phyloP scores from a whole-genome alignment of 1,140 invertebrate genomes.

The Hycleus cichorii region DNA sequence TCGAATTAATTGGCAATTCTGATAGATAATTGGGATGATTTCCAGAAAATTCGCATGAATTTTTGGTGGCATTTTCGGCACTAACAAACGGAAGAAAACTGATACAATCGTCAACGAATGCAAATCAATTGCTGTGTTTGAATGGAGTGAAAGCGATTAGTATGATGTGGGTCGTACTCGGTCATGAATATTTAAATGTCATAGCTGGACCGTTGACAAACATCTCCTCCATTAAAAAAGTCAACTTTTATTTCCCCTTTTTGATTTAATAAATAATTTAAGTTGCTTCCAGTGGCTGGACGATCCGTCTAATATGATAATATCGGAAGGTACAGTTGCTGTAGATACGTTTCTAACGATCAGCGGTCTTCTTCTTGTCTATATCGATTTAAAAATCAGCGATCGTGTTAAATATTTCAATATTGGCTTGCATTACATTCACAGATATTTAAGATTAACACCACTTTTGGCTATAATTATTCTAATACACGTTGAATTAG shows the following conservation, averaged over 20 bases:
- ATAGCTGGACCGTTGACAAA: conserved; percentile 1
- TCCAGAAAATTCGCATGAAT: conserved; percentile 1
- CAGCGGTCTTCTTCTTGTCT: conserved; percentile 48
- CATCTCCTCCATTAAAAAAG: not conserved
- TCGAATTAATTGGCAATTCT: no score
- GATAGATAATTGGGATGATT: not conserved
- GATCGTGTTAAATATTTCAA: conserved; percentile 39
- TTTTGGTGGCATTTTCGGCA: conserved; percentile 5
- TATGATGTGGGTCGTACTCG: conserved; percentile 59
- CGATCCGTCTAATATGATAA: conserved; percentile 30
- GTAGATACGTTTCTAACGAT: conserved; percentile 51
- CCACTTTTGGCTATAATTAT: conserved; percentile 49
- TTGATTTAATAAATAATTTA: not conserved
- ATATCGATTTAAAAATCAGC: conserved; percentile 41
- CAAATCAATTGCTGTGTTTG: conserved; percentile 40
- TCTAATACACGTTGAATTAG: conserved; percentile 46
- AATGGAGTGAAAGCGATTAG: conserved; percentile 51
- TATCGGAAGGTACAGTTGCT: conserved; percentile 39
- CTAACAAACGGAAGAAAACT: conserved; percentile 8
- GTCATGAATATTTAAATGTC: conserved; percentile 41
- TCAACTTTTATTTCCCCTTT: no score
- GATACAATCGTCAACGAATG: conserved; percentile 2
- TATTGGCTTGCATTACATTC: conserved; percentile 45
- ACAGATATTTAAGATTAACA: conserved; percentile 49
- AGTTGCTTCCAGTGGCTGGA: conserved; percentile 29